Evolutionary conservation across 1,140 invertebrate species (phyloP), one percentile per base, ranked within the genome.

Genomic region (Camponotus pennsylvanicus): DNA sequence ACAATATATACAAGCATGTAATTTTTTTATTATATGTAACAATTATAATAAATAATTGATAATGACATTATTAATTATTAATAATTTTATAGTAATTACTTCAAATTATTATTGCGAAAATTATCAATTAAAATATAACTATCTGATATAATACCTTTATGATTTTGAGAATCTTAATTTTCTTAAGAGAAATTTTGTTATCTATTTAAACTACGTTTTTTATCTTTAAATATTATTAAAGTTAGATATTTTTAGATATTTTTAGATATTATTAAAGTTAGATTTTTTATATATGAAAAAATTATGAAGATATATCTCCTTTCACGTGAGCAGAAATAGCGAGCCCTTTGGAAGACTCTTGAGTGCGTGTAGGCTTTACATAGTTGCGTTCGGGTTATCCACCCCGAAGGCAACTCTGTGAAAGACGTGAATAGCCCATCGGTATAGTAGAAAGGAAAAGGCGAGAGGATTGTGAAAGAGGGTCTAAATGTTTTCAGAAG

Each of bases 341-440:
- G 52, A 83, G 67, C 59, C 34, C 63, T 89, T 86, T 64, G 86
- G 76, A 84, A 87, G 45, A 88, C 45, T 77, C 85, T 82, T 45
- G 63, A 70, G 79, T 59, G 87, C 77, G 64, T 15, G 18, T 77
- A 85, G 69, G 61, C 73, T 63, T 34, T 52, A 32, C 61, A 83
- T 75, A 89, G 88, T 82, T 88, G 87, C 87, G 79, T 37, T 64
- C 84, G 32, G 88, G 87, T 89, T 87, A 89, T 89, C 73, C 87
- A 89, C 88, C 88, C 79, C 77, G 76, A 89, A 89, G 83, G 76
- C 87, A 73, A 57, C 77, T 85, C 85, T 89, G 87, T 86, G 84
- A 89, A 88, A 88, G 88, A 85, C 88, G 61, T 89, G 88, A 89
- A 89, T 89, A 89, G 88, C 88, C 84, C 88, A 89, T 77, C 77